Conservation (phyloP, 2,113 vertebrate genomes). For the Macrotis lagotis region DNA sequence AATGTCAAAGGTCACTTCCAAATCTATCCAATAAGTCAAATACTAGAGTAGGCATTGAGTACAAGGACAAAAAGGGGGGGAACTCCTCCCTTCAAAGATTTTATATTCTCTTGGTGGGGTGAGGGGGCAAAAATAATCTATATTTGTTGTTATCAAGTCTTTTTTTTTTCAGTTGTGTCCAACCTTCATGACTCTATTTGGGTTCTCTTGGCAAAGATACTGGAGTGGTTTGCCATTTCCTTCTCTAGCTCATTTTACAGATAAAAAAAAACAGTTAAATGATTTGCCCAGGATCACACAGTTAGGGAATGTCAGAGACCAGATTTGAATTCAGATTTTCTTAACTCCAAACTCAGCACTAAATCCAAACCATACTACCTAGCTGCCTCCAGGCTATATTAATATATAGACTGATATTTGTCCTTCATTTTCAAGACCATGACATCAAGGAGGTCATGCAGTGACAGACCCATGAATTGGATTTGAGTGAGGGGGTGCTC, state of each 20-base stretch:
- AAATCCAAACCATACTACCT: too few species aligned
- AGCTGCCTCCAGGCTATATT: neutral
- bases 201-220: neutral
- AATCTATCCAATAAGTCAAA: neutral
- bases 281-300: neutral
- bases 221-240: neutral
- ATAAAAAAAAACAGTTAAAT: neutral
- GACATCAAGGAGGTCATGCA: too few species aligned
- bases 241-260: neutral
- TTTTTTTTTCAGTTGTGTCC: neutral
- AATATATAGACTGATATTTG: slow-evolving; percentile 17
- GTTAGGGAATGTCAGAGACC: neutral
- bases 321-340: neutral
- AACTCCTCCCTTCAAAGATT: neutral
- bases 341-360: neutral
- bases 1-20: neutral
- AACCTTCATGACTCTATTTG: neutral
- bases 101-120: neutral
- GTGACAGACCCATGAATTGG: too few species aligned
- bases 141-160: neutral
- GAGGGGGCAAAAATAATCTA: neutral
- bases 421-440: too few species aligned
- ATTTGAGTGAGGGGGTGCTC: too few species aligned
- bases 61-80: neutral
- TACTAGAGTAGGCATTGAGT: neutral